These are phyloP conservation scores for Ophioderma brevispina DNA, from an alignment of 35 echinoderm and acorn worm species.

Conservation along the genomic window DNA sequence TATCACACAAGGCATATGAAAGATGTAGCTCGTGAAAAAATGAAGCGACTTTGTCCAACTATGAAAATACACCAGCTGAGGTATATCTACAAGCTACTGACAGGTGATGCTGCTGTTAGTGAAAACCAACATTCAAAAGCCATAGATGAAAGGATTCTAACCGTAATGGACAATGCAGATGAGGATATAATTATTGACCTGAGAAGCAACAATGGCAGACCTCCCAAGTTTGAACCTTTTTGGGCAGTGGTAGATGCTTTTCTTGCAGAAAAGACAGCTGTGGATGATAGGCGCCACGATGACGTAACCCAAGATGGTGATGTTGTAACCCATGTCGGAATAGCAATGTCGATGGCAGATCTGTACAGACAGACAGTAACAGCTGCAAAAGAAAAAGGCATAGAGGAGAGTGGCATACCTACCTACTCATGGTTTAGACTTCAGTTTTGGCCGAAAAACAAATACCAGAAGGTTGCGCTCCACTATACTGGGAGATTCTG, in stretches of 20 bases:
- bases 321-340: too few relatives aligned
- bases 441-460: too few relatives aligned
- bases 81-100: neutral
- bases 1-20: neutral
- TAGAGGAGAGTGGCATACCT: too few relatives aligned
- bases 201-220: neutral
- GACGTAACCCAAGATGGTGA: too few relatives aligned
- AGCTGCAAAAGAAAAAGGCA: too few relatives aligned
- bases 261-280: neutral
- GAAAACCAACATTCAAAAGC: neutral
- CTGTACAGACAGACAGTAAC: too few relatives aligned
- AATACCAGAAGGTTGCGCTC: neutral
- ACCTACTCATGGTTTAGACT: too few relatives aligned
- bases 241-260: neutral
- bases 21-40: neutral
- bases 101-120: neutral
- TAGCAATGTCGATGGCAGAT: too few relatives aligned
- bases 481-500: neutral
- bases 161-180: neutral
- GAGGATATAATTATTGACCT: neutral
- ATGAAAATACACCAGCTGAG: neutral
- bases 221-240: neutral
- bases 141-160: neutral
- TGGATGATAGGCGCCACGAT: neutral
- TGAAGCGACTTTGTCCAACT: neutral